Evolutionary conservation across 1,140 invertebrate genomes (phyloP).

Genomic region (Myzus persicae): DNA sequence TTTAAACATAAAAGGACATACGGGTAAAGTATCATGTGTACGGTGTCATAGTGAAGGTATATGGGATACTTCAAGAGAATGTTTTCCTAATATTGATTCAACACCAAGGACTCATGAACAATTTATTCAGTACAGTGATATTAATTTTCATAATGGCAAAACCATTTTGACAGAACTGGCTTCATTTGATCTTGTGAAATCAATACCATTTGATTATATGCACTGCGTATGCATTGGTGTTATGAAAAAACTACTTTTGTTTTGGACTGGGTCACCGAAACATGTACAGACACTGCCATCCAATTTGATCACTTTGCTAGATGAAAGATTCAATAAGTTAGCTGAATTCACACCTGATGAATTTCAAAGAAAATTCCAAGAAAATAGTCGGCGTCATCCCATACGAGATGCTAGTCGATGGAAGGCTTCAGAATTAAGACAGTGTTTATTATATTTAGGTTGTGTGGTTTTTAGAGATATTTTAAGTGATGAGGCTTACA

Average conservation of each 20-base stretch:
- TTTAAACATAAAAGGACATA: neutral
- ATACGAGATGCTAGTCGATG: neutral
- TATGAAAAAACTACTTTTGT: neutral
- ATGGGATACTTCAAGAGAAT: neutral
- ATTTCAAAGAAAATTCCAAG: neutral
- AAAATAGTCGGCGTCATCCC: neutral
- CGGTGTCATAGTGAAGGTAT: neutral
- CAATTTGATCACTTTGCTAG: neutral
- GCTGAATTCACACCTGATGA: neutral
- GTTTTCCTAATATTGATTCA: neutral
- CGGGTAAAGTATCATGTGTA: neutral
- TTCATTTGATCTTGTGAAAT: neutral
- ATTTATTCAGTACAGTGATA: neutral
- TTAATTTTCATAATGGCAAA: neutral
- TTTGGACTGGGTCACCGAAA: neutral
- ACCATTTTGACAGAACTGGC: neutral
- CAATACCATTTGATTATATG: neutral
- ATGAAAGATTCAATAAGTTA: neutral
- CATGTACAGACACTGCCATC: neutral
- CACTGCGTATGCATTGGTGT: neutral
- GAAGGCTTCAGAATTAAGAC: slow-evolving; percentile 8
- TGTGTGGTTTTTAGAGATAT: neutral
- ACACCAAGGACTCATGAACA: neutral
- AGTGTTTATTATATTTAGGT: slow-evolving; percentile 6
- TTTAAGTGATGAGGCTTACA: neutral